phyloP scores from a whole-genome alignment of 2,797 vertebrate species.

The Spatula clypeata region DNA sequence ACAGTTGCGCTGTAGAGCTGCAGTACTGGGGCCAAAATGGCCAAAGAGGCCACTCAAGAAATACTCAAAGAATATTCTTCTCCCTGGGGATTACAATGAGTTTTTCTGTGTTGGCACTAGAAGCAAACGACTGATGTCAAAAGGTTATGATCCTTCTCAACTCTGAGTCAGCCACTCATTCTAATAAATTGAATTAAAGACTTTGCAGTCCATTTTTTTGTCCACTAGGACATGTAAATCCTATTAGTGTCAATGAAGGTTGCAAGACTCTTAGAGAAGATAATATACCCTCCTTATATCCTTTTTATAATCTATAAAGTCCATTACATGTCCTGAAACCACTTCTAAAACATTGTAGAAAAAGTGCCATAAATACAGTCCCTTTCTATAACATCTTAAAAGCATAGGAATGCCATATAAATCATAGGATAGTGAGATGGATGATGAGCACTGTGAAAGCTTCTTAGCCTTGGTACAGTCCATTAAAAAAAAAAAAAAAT shows the following conservation, averaged over 20 bases:
- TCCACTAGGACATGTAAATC: conserved; percentile 23
- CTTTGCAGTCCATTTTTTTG: background rate
- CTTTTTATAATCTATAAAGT: background rate
- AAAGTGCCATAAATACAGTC: background rate
- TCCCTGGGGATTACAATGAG: background rate
- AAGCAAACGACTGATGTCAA: background rate
- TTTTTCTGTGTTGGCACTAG: background rate
- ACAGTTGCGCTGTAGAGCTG: background rate
- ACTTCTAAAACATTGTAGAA: background rate
- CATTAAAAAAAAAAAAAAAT: conserved; percentile 50
- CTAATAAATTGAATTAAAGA: conserved; percentile 41
- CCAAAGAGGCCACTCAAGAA: background rate
- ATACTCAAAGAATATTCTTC: background rate
- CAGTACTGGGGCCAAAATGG: background rate
- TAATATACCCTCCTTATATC: background rate
- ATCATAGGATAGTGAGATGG: background rate
- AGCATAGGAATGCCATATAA: background rate
- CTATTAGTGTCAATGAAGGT: conserved; percentile 18
- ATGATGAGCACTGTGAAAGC: background rate
- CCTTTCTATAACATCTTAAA: background rate
- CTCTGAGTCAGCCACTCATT: conserved; percentile 25
- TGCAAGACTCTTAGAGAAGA: background rate
- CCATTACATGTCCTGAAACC: background rate
- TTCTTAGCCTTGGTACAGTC: background rate
- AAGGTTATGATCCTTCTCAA: conserved; percentile 8